phyloP scores from a whole-genome alignment of 2,797 vertebrate genomes.

The Glyptemys insculpta region DNA sequence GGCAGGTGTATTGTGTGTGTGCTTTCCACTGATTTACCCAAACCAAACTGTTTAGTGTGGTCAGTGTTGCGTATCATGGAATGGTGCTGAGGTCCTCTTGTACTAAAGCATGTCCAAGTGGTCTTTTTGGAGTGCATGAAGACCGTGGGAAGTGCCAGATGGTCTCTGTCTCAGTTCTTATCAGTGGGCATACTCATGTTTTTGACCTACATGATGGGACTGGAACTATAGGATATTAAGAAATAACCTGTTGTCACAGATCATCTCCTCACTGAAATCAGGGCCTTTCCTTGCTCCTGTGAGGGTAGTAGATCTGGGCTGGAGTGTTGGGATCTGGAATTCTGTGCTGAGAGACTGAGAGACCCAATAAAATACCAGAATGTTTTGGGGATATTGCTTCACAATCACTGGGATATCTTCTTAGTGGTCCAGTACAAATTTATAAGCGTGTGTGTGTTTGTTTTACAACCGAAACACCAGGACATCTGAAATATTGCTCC shows the following conservation, averaged over 20 bases:
- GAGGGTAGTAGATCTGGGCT: background rate
- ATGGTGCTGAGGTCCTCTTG: background rate
- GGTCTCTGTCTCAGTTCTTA: background rate
- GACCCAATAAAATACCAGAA: background rate
- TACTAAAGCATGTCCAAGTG: background rate
- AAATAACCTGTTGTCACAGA: background rate
- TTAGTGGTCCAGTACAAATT: background rate
- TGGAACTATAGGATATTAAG: background rate
- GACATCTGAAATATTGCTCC: background rate
- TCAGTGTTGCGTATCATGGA: background rate
- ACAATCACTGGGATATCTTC: background rate
- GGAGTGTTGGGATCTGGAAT: background rate
- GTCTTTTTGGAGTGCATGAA: background rate
- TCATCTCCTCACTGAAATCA: background rate
- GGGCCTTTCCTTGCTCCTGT: too few species aligned
- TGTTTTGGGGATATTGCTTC: background rate
- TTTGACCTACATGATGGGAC: background rate
- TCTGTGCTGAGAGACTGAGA: background rate
- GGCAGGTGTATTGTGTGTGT: background rate
- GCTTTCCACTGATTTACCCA: background rate
- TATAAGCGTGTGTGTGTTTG: too few species aligned
- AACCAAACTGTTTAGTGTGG: background rate
- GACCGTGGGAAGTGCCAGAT: background rate
- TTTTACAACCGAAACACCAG: background rate
- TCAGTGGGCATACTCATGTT: background rate